Conservation (phyloP, 2,888 invertebrate species). For the Digitonthophagus gazella region DNA sequence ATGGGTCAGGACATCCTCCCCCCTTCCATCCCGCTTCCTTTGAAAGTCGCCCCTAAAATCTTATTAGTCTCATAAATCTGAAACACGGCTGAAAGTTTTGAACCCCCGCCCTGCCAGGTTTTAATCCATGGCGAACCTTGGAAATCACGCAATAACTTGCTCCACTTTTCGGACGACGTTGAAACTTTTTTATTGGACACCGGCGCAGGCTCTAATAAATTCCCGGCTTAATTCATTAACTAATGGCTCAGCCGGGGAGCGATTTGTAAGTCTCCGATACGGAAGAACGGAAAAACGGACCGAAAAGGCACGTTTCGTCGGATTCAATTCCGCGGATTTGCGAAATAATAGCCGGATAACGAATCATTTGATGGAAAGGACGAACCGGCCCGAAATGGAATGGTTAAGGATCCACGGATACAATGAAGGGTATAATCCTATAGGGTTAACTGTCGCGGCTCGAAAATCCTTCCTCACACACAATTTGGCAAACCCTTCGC, state of each 20-base stretch:
- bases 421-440: slow-evolving; percentile 7
- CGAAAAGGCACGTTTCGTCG: not conserved
- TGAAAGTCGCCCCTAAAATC: not conserved
- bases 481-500: not conserved
- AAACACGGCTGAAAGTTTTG: not conserved
- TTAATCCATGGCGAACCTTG: not conserved
- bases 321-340: not conserved
- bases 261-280: slow-evolving; percentile 3
- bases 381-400: not conserved
- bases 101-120: not conserved
- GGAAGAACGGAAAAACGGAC: not conserved
- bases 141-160: not conserved
- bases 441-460: not conserved
- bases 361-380: not conserved
- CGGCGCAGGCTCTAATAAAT: not conserved
- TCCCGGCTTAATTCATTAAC: not conserved
- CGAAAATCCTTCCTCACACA: not conserved
- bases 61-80: not conserved
- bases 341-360: not conserved
- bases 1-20: not conserved
- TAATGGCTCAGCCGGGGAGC: not conserved
- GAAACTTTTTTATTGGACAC: not conserved
- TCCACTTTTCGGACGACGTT: not conserved
- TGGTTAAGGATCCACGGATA: slow-evolving; percentile 6
- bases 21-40: not conserved